Evolutionary conservation across 1,140 invertebrate genomes (phyloP).

Genomic region (Drosophila ogumai): DNA sequence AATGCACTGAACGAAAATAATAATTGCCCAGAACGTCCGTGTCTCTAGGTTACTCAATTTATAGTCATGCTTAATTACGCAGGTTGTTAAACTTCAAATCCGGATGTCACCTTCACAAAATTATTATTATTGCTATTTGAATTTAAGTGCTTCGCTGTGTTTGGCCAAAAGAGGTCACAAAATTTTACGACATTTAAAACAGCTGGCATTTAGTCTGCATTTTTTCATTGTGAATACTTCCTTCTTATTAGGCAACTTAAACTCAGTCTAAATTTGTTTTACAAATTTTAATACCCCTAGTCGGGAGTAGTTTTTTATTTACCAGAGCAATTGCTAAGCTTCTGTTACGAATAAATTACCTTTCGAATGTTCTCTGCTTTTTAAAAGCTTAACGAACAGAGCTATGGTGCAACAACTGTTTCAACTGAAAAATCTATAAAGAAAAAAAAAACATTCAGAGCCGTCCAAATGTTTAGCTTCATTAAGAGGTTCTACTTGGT

Average conservation of each 20-base stretch:
- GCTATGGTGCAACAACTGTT: constrained; percentile 28
- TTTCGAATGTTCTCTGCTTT: constrained; percentile 5
- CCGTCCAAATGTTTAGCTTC: constrained; percentile 28
- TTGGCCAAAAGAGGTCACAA: constrained; percentile 26
- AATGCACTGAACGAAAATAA: constrained; percentile 56
- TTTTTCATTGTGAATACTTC: not conserved
- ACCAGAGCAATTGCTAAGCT: constrained; percentile 18
- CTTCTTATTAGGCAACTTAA: not conserved
- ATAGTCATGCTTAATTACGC: constrained; percentile 49
- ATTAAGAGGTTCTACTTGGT: constrained; percentile 39
- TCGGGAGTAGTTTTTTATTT: constrained; percentile 7
- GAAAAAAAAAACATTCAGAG: not conserved
- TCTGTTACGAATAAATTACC: constrained; percentile 21
- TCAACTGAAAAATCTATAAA: constrained; percentile 1
- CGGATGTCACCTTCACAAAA: constrained; percentile 49
- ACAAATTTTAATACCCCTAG: not conserved
- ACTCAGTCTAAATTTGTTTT: constrained; percentile 10
- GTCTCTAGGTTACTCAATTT: constrained; percentile 34
- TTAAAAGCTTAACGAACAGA: not conserved
- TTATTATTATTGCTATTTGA: constrained; percentile 46
- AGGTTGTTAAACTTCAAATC: constrained; percentile 50
- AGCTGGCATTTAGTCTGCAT: not conserved
- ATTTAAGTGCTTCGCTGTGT: constrained; percentile 12
- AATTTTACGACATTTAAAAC: constrained; percentile 19
- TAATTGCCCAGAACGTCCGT: not conserved